Percentiles rank a stretch among this genome's conserved stretches.
These are phyloP conservation scores for Gari tellinella DNA, from an alignment of 2,888 invertebrate species.

Conservation along the genomic window DNA sequence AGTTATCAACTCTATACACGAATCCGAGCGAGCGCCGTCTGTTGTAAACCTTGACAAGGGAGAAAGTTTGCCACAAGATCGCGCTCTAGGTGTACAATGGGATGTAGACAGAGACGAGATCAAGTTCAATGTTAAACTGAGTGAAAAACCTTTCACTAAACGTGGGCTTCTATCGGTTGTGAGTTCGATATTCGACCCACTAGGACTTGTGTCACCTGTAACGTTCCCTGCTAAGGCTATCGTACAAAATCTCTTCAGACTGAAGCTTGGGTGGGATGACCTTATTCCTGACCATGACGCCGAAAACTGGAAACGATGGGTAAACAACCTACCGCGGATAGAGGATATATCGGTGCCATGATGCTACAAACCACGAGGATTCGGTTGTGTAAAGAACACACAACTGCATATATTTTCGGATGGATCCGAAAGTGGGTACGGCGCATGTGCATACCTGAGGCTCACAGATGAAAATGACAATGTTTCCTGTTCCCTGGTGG, in stretches of 20 bases:
- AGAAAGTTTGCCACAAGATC: slow-evolving; percentile 22
- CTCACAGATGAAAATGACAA: slow-evolving; percentile 18
- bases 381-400: slow-evolving; percentile 7
- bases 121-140: slow-evolving; percentile 36
- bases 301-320: slow-evolving; percentile 52
- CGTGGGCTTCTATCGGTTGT: slow-evolving; percentile 49
- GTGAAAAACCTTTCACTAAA: slow-evolving; percentile 42
- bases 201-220: slow-evolving; percentile 52
- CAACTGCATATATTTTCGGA: slow-evolving; percentile 55
- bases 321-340: slow-evolving; percentile 27
- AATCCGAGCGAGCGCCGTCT: slow-evolving; percentile 25
- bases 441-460: slow-evolving; percentile 39
- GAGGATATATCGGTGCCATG: slow-evolving; percentile 36
- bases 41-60: slow-evolving; percentile 4
- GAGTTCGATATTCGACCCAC: slow-evolving; percentile 58
- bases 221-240: slow-evolving; percentile 43
- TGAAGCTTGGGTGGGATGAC: slow-evolving; percentile 55
- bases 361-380: slow-evolving; percentile 35
- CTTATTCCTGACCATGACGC: slow-evolving; percentile 13
- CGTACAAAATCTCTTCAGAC: slow-evolving; percentile 46
- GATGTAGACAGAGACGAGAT: slow-evolving; percentile 39
- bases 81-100: slow-evolving; percentile 53
- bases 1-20: slow-evolving; percentile 25
- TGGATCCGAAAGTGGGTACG: slow-evolving; percentile 45
- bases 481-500: slow-evolving; percentile 8